Evolutionary conservation across 2,888 invertebrate genomes (phyloP), one percentile per base, ranked within the genome.

Genomic region (Lobophora halterata): DNA sequence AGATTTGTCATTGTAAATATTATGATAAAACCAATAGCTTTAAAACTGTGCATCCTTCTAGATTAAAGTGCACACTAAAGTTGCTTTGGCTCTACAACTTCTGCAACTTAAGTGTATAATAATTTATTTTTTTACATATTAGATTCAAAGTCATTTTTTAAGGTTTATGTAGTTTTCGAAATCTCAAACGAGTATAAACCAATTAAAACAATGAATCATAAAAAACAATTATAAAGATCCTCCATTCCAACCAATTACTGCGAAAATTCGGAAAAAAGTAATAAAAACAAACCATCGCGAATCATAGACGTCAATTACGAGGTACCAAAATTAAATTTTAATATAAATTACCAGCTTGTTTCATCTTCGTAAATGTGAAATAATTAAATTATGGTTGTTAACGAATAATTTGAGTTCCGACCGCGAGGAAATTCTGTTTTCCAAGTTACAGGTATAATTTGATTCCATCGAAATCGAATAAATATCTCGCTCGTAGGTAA

Each of bases 321-420:
- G n/a, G n/a, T 19, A 37, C 26, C 19, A 9, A 48, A 48, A 52
- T 44, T 31, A 46, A 46, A 46, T 49, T 53, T 50, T 48, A 50
- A 53, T 50, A 48, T 45, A 46, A 53, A 53, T 53, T 46, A 50
- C 44, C 35, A 35, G 31, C 23, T 37, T 30, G 37, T 40, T 36
- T 41, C 40, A 34, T 41, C 34, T 37, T 41, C 41, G 46, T 32
- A 44, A 47, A 46, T 35, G 43, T 31, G 41, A 16, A 36, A 43
- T 50, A 44, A 53, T 49, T 46, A 36, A 53, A 53, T 49, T 44
- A 44, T 38, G 39, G 43, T 54, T 49, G 43, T 54, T 53, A 58
- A 45, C 52, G 57, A 58, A 53, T 52, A 58, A 65, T 60, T 61
- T 51, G 35, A 46, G 55, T 54, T 38, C 39, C 47, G 44, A 34